Base-by-base conservation (phyloP, 2,797 vertebrate species). In the Adrianichthys oophorus region DNA sequence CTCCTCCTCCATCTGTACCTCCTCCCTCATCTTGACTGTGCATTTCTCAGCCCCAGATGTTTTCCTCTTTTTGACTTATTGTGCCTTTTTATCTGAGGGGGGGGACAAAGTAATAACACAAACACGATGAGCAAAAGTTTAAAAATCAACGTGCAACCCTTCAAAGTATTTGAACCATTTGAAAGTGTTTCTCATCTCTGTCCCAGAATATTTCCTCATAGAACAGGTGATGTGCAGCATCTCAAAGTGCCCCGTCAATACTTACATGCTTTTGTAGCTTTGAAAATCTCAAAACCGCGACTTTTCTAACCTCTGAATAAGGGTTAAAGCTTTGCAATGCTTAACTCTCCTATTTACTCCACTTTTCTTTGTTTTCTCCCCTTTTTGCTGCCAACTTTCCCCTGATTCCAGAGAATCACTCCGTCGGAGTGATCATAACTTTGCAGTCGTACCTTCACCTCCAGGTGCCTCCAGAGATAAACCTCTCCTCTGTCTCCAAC, bases 21-120 rank as follows among this genome's bases (percentile, higher is more conserved):
- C 55, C 69, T 43, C 56, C 45, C 4, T 74, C 59, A 65, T 84
- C 83, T 47, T 78, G 69, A 61, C 69, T 70, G 45, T 88, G 79
- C 88, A 90, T 92, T 29, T 61, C 57, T 70, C 3, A 15, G 12
- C 12, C 26, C 56, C 42, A 10, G 16, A n/a, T 13, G 24, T 18
- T 59, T 18, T 41, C 19, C 7, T 41, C 29, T 32, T 7, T 37
- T 10, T 17, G 50, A 21, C 52, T 62, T 53, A 7, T 46, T 62
- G 14, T 5, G 13, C 48, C 49, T 65, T 68, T n/a, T 0, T 17
- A 4, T 68, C 75, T 82, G 55, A 4, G 58, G 41, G 19, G 18
- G 26, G 1, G 3, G 10, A 4, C 1, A 41, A 42, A 16, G 16
- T n/a, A 42, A 42, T n/a, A 42, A 42, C 41, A 15, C 41, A 43